These are phyloP conservation scores for Araneus ventricosus DNA, from an alignment of 1,140 invertebrate genomes.

Conservation along the genomic window DNA sequence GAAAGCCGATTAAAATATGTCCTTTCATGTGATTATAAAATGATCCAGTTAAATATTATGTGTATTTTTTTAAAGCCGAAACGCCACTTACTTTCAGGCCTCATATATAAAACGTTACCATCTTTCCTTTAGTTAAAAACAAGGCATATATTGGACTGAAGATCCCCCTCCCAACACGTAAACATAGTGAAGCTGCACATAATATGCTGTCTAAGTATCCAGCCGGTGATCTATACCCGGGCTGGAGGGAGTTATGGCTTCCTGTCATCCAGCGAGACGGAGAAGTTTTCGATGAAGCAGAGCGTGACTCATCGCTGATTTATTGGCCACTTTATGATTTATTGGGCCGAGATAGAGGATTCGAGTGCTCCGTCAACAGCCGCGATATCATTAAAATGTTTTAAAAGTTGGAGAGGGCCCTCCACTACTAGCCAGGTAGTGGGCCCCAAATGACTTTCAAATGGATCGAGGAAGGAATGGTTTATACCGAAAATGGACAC, in stretches of 20 bases:
- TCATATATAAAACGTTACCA: too few relatives aligned
- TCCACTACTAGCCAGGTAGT: neutral
- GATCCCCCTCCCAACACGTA: too few relatives aligned
- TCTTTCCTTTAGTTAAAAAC: too few relatives aligned
- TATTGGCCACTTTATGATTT: constrained; percentile 32
- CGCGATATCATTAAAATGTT: neutral
- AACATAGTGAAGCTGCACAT: neutral
- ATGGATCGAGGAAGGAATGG: too few relatives aligned
- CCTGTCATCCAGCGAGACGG: neutral
- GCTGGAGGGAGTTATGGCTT: neutral
- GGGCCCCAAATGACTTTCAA: neutral
- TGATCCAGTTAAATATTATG: too few relatives aligned
- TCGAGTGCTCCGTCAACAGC: constrained; percentile 9
- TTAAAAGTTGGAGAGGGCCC: neutral
- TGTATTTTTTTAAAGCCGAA: too few relatives aligned
- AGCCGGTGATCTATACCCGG: neutral
- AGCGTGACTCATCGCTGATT: constrained; percentile 39
- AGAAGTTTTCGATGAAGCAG: neutral
- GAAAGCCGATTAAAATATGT: too few relatives aligned
- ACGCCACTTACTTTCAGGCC: too few relatives aligned
- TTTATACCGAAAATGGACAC: neutral
- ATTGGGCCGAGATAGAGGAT: neutral
- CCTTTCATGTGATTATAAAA: too few relatives aligned
- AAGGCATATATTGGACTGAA: too few relatives aligned
- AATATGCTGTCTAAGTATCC: neutral